Percentiles rank a stretch among this genome's conserved stretches.
phyloP scores from a whole-genome alignment of 1,140 invertebrate genomes.

The Drosophila watanabei region DNA sequence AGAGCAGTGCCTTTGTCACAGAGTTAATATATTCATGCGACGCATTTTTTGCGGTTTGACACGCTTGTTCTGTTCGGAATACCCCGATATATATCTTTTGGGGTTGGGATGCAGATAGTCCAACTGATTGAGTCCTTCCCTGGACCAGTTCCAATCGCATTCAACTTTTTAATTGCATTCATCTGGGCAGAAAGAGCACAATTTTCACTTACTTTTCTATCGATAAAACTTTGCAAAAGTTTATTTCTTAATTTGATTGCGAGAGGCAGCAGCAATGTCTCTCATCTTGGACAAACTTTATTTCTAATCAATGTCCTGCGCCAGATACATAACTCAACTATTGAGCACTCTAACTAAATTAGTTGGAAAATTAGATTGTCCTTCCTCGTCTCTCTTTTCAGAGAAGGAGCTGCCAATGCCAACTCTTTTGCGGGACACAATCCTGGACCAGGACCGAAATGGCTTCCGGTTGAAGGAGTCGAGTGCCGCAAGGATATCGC shows the following conservation, averaged over 20 bases:
- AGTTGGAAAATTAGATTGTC: constrained; percentile 78
- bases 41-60: constrained; percentile 82
- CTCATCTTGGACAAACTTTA: constrained; percentile 16
- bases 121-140: constrained; percentile 13
- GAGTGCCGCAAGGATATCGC: constrained; percentile 37
- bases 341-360: constrained; percentile 78
- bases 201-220: constrained; percentile 15
- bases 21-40: constrained; percentile 79
- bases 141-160: constrained; percentile 14
- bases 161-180: constrained; percentile 66
- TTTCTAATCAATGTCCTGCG: constrained; percentile 42
- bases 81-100: constrained; percentile 45
- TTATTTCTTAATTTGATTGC: constrained; percentile 48
- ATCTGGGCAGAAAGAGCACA: constrained; percentile 39
- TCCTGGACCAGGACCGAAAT: constrained; percentile 24
- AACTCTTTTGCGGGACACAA: constrained; percentile 4
- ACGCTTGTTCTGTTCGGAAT: constrained; percentile 78
- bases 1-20: constrained; percentile 55
- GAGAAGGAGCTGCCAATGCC: constrained; percentile 16
- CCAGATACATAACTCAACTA: constrained; percentile 67
- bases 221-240: constrained; percentile 19
- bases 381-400: not conserved
- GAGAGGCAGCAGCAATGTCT: not conserved
- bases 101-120: not conserved
- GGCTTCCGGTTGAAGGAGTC: constrained; percentile 57